Evolutionary conservation across 35 echinoderm and acorn worm genomes (phyloP).

Genomic region (Lytechinus pictus): DNA sequence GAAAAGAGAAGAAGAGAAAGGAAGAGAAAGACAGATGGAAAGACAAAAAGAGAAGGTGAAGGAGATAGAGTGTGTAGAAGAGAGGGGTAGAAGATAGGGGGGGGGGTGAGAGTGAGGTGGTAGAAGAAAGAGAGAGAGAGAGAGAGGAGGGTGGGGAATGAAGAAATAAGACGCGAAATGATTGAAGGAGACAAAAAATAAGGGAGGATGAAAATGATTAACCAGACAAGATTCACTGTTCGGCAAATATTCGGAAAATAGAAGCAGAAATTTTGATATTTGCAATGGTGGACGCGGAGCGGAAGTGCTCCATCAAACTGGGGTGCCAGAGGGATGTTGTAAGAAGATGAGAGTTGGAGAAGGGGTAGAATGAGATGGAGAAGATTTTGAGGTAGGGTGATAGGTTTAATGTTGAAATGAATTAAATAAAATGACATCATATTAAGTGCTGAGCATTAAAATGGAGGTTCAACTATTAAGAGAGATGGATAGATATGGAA

Average conservation of each 20-base stretch:
- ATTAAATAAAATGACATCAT: too few relatives aligned
- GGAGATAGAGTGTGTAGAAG: neutral
- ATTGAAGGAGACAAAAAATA: neutral
- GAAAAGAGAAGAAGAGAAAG: neutral
- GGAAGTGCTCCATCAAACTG: slow-evolving; percentile 52
- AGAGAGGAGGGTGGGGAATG: too few relatives aligned
- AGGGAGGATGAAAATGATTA: slow-evolving; percentile 36
- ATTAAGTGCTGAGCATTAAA: too few relatives aligned
- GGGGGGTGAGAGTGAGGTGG: too few relatives aligned
- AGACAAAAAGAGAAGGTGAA: neutral
- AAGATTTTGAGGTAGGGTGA: neutral
- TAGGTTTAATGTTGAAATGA: too few relatives aligned
- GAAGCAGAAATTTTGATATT: slow-evolving; percentile 43
- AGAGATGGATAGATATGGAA: too few relatives aligned
- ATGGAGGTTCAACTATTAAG: too few relatives aligned
- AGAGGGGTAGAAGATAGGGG: too few relatives aligned
- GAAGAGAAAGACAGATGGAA: neutral
- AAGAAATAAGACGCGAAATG: too few relatives aligned
- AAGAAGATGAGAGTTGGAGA: neutral
- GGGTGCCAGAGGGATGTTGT: neutral
- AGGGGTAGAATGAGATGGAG: neutral
- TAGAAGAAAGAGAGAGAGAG: too few relatives aligned
- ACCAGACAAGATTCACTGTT: slow-evolving; percentile 45
- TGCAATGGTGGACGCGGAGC: slow-evolving; percentile 11
- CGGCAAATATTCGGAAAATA: slow-evolving; percentile 51